These are phyloP conservation scores for Lochmaea crataegi DNA, from an alignment of 2,888 invertebrate genomes.

Conservation along the genomic window DNA sequence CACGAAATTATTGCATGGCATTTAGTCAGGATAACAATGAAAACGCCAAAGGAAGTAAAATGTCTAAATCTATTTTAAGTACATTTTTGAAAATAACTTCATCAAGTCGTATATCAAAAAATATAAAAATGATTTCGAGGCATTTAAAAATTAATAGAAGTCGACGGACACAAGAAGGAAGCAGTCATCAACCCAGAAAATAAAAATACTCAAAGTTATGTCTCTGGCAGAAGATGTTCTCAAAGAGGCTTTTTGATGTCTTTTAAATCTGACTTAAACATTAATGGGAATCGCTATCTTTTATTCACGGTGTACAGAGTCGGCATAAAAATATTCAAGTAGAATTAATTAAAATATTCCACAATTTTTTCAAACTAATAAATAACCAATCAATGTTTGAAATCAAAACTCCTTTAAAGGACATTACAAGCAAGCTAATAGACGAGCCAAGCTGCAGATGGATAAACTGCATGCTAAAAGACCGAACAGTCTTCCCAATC, in stretches of 20 bases:
- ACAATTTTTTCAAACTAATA: no score
- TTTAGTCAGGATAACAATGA: not conserved
- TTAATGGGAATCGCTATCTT: constrained; percentile 45
- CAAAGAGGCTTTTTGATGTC: constrained; percentile 43
- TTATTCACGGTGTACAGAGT: constrained; percentile 6
- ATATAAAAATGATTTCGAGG: not conserved
- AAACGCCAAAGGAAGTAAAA: not conserved
- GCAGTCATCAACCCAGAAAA: constrained; percentile 2
- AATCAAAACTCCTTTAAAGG: no score
- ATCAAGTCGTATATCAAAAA: no score
- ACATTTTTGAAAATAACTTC: no score
- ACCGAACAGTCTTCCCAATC: no score
- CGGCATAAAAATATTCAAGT: not conserved
- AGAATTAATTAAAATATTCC: no score
- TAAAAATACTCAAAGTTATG: constrained; percentile 29
- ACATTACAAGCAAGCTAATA: no score
- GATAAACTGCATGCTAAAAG: no score
- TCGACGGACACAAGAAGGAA: not conserved
- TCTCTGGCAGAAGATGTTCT: constrained; percentile 20
- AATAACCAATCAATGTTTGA: no score
- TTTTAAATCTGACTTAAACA: constrained; percentile 45
- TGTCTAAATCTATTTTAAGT: no score
- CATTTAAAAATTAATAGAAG: constrained; percentile 6
- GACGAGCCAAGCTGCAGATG: no score
- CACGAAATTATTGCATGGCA: not conserved